These are phyloP conservation scores for Hiodon tergisus DNA, from an alignment of 2,113 vertebrate genomes.

Conservation along the genomic window DNA sequence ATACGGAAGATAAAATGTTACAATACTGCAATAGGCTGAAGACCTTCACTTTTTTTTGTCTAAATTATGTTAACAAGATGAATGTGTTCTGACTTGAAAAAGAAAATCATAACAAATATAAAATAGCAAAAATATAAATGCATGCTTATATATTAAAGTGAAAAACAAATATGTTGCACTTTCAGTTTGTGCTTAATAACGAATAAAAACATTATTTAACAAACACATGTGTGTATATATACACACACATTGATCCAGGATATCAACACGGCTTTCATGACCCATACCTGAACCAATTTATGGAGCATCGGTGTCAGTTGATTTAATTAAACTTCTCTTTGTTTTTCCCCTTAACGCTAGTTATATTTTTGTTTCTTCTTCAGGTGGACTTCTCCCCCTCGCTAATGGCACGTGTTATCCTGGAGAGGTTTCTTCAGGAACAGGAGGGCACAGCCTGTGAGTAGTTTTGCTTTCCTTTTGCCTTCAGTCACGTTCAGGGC, in stretches of 20 bases:
- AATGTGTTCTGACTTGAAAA: constrained; percentile 37
- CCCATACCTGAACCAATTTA: not conserved
- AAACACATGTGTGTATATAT: not conserved
- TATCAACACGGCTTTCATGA: too few species aligned
- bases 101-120: constrained; percentile 48
- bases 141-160: constrained; percentile 43
- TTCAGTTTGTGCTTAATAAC: constrained; percentile 43
- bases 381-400: constrained; percentile 31
- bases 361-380: constrained; percentile 46
- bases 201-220: constrained; percentile 21
- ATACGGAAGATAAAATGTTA: constrained; percentile 44
- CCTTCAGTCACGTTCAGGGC: constrained; percentile 16
- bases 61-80: constrained; percentile 64
- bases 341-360: not conserved
- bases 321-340: not conserved
- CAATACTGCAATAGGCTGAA: constrained; percentile 46
- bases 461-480: not conserved
- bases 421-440: constrained; percentile 22
- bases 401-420: constrained; percentile 9
- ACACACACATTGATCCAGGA: not conserved
- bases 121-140: constrained; percentile 37
- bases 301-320: not conserved
- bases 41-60: constrained; percentile 56
- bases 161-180: not conserved
- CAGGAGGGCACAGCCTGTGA: not conserved